phyloP scores from a whole-genome alignment of 2,888 invertebrate genomes.

The Corbicula japonica region DNA sequence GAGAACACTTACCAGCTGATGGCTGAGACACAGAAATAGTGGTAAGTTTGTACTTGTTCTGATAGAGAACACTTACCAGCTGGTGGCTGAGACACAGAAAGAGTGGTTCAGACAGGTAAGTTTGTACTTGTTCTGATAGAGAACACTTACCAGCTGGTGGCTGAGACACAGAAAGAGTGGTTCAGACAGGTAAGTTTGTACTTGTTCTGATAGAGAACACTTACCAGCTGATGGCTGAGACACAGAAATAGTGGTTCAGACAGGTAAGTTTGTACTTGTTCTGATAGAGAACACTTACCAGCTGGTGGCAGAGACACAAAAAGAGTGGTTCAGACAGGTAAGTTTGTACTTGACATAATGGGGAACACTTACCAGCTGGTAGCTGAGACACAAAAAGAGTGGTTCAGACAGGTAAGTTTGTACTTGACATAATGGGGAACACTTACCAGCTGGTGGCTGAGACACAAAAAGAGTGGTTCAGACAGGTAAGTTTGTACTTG shows the following conservation, averaged over 20 bases:
- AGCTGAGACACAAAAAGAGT: constrained; percentile 96
- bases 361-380: constrained; percentile 99
- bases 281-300: constrained; percentile 99
- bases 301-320: constrained; percentile 96
- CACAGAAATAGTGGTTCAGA: too few relatives aligned
- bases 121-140: too few relatives aligned
- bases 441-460: constrained; percentile 98
- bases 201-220: too few relatives aligned
- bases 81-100: constrained; percentile 96
- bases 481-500: constrained; percentile 95
- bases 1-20: too few relatives aligned
- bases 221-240: too few relatives aligned
- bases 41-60: too few relatives aligned
- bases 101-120: constrained; percentile 97
- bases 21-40: too few relatives aligned
- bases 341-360: constrained; percentile 99
- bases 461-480: constrained; percentile 98
- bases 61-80: constrained; percentile 99
- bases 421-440: constrained; percentile 99
- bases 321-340: constrained; percentile 98
- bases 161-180: too few relatives aligned
- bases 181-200: too few relatives aligned
- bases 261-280: too few relatives aligned
- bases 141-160: too few relatives aligned
- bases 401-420: constrained; percentile 96